Base-by-base conservation (phyloP, 2,888 invertebrate genomes). In the Empis stercorea region DNA sequence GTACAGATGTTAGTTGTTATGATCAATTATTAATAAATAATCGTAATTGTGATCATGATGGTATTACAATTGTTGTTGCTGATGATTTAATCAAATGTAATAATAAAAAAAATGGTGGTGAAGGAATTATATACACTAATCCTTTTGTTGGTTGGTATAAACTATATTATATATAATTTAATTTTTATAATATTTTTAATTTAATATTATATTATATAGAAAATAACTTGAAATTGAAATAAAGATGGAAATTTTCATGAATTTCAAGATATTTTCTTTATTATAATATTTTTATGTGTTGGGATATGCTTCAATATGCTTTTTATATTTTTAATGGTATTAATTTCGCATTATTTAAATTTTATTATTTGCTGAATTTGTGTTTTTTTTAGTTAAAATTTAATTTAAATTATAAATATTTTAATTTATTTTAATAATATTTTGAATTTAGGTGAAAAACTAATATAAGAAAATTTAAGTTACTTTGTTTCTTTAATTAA, bases 71-170 rank as follows among this genome's bases (percentile, higher is more conserved):
- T 38, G 60, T 65, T 43, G 62, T 63, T 34, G 62, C 64, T 52
- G 61, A 59, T 48, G 63, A 62, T 54, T 49, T 56, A 45, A 55
- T 56, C 47, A 52, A 49, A 44, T 49, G 55, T 58, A 59, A 57
- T 59, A 60, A 57, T 62, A 58, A 50, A 52, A 47, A 49, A 52
- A 57, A 59, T 57, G 57, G 56, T 55, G 59, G 59, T 59, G 62
- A 59, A 57, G 67, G 66, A 57, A 63, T 67, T 48, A 68, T 67
- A 52, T 67, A 68, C 61, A 63, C 66, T 63, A 68, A 68, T 66
- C 68, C 66, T 42, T 68, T 69, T 56, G 61, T 67, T 65, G 68
- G 68, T 68, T 68, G 63, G 68, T 68, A 68, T 51, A 45, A 46
- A 48, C 40, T 48, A n/a, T 34, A 34, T 34, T 4, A 34, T 34